Evolutionary conservation across 2,113 vertebrate species (phyloP).

Genomic region (Loxodonta africana): DNA sequence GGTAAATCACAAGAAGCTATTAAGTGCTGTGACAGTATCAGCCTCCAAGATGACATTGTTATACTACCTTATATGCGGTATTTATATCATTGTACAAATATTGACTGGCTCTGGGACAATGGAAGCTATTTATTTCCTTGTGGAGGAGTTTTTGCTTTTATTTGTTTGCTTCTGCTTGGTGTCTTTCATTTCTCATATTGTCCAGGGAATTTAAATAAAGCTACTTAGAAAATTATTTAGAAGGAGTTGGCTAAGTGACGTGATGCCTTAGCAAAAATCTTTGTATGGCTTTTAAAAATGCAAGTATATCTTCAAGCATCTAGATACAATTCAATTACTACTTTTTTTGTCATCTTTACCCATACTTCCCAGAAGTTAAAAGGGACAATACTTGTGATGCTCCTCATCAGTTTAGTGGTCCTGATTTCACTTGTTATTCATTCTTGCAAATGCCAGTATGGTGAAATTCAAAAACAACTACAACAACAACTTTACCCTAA

Average conservation of each 20-base stretch:
- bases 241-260: constrained; percentile 10
- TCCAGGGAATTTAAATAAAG: constrained; percentile 35
- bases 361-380: neutral
- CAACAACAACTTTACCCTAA: neutral
- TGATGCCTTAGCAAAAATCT: constrained; percentile 48
- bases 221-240: constrained; percentile 45
- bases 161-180: neutral
- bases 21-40: neutral
- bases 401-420: neutral
- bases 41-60: neutral
- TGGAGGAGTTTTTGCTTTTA: neutral
- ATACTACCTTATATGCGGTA: neutral
- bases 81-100: neutral
- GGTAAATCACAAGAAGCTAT: constrained; percentile 53
- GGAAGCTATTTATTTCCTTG: neutral
- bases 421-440: neutral
- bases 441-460: neutral
- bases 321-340: constrained; percentile 26
- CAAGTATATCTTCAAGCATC: constrained; percentile 57
- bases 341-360: neutral
- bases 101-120: neutral
- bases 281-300: constrained; percentile 36
- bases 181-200: neutral
- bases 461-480: neutral
- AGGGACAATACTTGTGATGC: neutral